These are phyloP conservation scores for Syngnathus floridae DNA, from an alignment of 2,113 vertebrate genomes.

Conservation along the genomic window DNA sequence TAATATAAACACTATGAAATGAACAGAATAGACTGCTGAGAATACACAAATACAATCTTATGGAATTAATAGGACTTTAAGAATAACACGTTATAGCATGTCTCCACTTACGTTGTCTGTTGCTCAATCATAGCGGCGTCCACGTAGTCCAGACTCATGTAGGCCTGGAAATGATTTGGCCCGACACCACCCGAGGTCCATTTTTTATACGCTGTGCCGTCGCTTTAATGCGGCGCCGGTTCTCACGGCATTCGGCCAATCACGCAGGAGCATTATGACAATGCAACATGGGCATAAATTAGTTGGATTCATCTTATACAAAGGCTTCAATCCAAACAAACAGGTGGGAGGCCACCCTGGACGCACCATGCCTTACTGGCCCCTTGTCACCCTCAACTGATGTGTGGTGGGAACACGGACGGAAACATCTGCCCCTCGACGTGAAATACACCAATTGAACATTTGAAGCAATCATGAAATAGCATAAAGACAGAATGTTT, in stretches of 20 bases:
- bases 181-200: slow-evolving; percentile 7
- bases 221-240: slow-evolving; percentile 53
- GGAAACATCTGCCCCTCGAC: slow-evolving; percentile 47
- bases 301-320: slow-evolving; percentile 52
- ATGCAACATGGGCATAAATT: slow-evolving; percentile 57
- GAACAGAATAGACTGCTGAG: not conserved
- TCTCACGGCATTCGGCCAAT: slow-evolving; percentile 72
- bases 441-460: not conserved
- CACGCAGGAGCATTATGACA: slow-evolving; percentile 51
- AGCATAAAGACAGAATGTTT: too few species aligned
- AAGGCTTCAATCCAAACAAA: slow-evolving; percentile 55
- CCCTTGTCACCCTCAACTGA: slow-evolving; percentile 38
- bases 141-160: slow-evolving; percentile 18
- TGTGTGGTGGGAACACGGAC: slow-evolving; percentile 60
- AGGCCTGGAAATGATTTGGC: not conserved
- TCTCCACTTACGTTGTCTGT: slow-evolving; percentile 54
- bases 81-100: not conserved
- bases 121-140: slow-evolving; percentile 64
- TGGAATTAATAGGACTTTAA: not conserved
- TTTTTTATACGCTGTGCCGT: slow-evolving; percentile 52
- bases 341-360: slow-evolving; percentile 57
- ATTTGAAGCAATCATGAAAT: not conserved
- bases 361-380: slow-evolving; percentile 6
- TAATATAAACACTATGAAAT: too few species aligned
- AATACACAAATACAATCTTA: not conserved